Evolutionary conservation across 1,140 invertebrate species (phyloP).

Genomic region (Ostrea denselamellosa): DNA sequence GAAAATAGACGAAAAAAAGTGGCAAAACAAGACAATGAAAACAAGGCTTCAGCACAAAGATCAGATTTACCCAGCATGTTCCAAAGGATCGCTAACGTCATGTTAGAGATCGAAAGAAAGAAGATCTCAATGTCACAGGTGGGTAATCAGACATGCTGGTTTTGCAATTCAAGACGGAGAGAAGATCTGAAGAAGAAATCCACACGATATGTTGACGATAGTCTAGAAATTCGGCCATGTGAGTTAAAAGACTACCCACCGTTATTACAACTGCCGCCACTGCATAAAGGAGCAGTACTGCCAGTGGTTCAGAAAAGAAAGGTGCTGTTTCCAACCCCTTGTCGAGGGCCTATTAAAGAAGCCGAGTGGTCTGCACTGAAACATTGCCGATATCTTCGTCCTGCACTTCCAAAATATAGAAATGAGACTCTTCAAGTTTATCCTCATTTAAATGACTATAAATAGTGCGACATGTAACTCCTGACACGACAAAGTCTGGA

Average conservation of each 20-base stretch:
- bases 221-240: conserved; percentile 5
- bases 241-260: background rate
- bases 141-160: background rate
- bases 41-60: background rate
- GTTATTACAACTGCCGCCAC: background rate
- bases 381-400: background rate
- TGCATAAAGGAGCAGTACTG: background rate
- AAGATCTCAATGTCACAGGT: background rate
- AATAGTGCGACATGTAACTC: too few relatives aligned
- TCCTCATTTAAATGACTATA: too few relatives aligned
- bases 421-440: too few relatives aligned
- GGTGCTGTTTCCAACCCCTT: background rate
- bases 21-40: background rate
- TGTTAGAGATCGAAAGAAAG: conserved; percentile 8
- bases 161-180: background rate
- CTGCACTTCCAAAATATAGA: conserved; percentile 1
- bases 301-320: background rate
- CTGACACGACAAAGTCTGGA: too few relatives aligned
- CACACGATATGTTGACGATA: background rate
- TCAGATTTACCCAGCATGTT: background rate
- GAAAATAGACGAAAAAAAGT: background rate
- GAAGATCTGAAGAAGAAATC: background rate
- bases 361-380: background rate
- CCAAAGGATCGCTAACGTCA: background rate
- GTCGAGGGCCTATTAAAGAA: background rate